A percentile compares a stretch with the other conserved stretches of the same genome.
phyloP scores from a whole-genome alignment of 1,140 invertebrate species.

The Psilanteris sp. region DNA sequence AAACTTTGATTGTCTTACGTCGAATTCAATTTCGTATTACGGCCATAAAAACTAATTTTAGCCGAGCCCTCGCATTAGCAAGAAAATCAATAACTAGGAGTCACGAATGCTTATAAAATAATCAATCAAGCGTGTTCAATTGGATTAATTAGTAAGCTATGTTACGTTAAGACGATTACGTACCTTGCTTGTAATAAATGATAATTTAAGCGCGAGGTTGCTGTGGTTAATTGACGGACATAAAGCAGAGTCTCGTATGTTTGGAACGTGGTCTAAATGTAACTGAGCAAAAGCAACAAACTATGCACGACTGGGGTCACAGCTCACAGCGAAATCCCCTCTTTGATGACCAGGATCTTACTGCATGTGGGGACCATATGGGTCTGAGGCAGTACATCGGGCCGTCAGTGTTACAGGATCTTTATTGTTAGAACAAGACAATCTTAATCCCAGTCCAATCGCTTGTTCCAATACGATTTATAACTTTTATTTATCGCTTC shows the following conservation, averaged over 20 bases:
- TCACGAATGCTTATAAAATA: too few relatives aligned
- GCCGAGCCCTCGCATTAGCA: too few relatives aligned
- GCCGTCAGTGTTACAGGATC: conserved; percentile 23
- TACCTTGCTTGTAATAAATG: background rate
- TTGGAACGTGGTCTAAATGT: conserved; percentile 54
- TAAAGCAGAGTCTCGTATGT: conserved; percentile 20
- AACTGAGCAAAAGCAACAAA: conserved; percentile 59
- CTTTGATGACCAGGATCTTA: conserved; percentile 45
- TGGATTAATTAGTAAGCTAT: too few relatives aligned
- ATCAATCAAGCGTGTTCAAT: too few relatives aligned
- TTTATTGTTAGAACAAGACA: conserved; percentile 30
- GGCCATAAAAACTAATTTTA: too few relatives aligned
- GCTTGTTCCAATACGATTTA: conserved; percentile 5
- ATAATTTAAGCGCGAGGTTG: background rate
- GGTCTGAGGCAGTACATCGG: conserved; percentile 19
- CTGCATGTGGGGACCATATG: conserved; percentile 56
- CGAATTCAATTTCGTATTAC: too few relatives aligned
- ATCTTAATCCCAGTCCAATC: conserved; percentile 27
- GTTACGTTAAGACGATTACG: too few relatives aligned
- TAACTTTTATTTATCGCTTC: background rate
- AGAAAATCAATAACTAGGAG: too few relatives aligned
- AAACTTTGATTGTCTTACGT: too few relatives aligned
- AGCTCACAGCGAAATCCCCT: conserved; percentile 48
- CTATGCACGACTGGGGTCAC: conserved; percentile 52
- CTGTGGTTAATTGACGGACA: background rate